Evolutionary conservation across 2,797 vertebrate species (phyloP), one percentile per base, ranked within the genome.

Genomic region (Sebastiscus albofasciatus): DNA sequence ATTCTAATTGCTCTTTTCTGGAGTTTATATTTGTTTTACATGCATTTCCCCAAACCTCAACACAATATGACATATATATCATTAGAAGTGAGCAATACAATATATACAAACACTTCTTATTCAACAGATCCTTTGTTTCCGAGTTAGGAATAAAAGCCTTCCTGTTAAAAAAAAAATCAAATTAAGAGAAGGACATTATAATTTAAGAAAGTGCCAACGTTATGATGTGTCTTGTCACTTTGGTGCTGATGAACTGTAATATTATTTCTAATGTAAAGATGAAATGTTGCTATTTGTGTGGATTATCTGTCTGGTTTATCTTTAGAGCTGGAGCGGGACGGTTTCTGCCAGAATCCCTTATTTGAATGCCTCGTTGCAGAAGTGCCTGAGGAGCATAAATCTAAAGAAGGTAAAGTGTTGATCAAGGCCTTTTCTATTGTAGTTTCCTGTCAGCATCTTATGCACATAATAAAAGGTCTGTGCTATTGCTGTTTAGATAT

Each of bases 351-450:
- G 68, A 94, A 96, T 80, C 95, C 96, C 5, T 94, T 93, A 77
- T 97, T 94, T 80, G 87, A 95, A 56, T 97, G 96, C 82, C 87
- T 97, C 8, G 77, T 97, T 22, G 96, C 96, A 4, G 96, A 97
- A 89, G 92, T 96, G 31, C 80, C 94, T 0, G 90, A 96, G 6
- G 90, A 91, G 24, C 68, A 90, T 5, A 90, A 74, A 42, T 95
- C 94, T 22, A 83, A 75, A 82, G 94, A 93, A 33, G 95, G 97
- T 97, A 92, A 90, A 55, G 56, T 34, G 2, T 49, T 9, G 3
- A 61, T 64, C n/a, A 10, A 16, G 26, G n/a, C 12, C 1, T 46
- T 60, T 79, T 3, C 2, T 36, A 16, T 9, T 36, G 2, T 10
- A 8, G 9, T 34, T 27, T 29, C 27, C 33, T 34, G 33, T 81